A percentile compares a stretch with the other conserved stretches of the same genome.
phyloP scores from a whole-genome alignment of 2,113 vertebrate species.

The Phalacrocorax aristotelis region DNA sequence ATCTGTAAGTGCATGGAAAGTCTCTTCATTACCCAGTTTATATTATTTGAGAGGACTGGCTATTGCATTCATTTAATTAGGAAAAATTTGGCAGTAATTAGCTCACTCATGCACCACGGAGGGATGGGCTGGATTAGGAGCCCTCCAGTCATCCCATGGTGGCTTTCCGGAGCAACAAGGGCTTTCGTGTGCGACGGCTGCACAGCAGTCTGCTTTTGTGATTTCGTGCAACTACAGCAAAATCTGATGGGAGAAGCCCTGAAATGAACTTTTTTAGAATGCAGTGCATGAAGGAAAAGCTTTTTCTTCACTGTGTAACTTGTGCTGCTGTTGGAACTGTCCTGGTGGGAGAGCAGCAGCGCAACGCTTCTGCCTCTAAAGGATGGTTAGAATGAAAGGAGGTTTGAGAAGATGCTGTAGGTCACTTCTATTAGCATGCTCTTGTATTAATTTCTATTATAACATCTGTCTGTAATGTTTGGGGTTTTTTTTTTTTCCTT shows the following conservation, averaged over 20 bases:
- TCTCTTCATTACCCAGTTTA: background rate
- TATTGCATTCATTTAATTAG: constrained; percentile 33
- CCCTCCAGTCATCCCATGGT: background rate
- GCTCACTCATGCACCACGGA: background rate
- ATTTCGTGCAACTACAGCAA: background rate
- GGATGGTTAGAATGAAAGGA: background rate
- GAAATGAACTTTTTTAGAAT: background rate
- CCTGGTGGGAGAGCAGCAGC: background rate
- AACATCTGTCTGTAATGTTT: background rate
- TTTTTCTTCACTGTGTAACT: background rate
- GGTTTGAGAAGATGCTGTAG: background rate
- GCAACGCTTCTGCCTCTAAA: background rate
- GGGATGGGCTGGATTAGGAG: background rate
- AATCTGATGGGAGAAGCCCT: background rate
- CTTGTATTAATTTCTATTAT: accelerated
- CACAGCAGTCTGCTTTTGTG: accelerated
- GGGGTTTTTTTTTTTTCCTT: background rate
- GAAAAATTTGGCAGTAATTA: background rate
- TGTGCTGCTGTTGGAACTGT: background rate
- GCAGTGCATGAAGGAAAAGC: background rate
- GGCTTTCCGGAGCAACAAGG: background rate
- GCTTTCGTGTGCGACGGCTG: background rate
- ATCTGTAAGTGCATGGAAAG: background rate
- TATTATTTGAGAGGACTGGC: background rate
- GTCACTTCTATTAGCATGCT: background rate